Evolutionary conservation across 2,113 vertebrate genomes (phyloP).

Genomic region (Tenebrosternarchus preto): DNA sequence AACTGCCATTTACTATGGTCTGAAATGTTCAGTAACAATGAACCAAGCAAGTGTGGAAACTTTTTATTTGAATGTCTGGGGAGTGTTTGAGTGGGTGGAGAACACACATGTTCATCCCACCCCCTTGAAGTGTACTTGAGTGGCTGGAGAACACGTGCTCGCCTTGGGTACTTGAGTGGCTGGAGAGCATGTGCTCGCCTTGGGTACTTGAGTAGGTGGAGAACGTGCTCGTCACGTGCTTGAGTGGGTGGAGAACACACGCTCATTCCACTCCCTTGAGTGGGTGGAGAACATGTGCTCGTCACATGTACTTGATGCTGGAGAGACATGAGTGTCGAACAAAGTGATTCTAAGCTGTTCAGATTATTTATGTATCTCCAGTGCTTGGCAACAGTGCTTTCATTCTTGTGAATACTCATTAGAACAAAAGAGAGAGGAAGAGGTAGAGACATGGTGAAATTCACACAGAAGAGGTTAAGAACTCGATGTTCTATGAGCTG

Average conservation of each 20-base stretch:
- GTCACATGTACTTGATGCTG: slow-evolving; percentile 21
- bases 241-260: background rate
- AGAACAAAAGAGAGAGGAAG: slow-evolving; percentile 19
- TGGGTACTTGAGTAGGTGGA: slow-evolving; percentile 14
- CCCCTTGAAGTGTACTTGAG: no score
- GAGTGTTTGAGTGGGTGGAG: no score
- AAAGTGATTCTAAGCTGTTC: slow-evolving; percentile 31
- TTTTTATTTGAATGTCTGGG: no score
- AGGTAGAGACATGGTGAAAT: slow-evolving; percentile 4
- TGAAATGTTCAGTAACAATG: slow-evolving; percentile 2
- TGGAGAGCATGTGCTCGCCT: no score
- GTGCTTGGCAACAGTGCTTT: slow-evolving; percentile 11
- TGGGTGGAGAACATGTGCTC: slow-evolving; percentile 9
- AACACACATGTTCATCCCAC: background rate
- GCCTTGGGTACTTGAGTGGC: slow-evolving; percentile 22
- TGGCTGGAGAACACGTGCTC: slow-evolving; percentile 7
- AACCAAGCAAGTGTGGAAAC: no score
- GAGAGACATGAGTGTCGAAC: slow-evolving; percentile 26
- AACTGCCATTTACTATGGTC: background rate
- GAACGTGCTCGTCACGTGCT: slow-evolving; percentile 3
- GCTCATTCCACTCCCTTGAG: background rate
- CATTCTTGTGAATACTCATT: slow-evolving; percentile 32
- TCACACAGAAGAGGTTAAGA: slow-evolving; percentile 22
- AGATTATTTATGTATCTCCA: slow-evolving; percentile 43
- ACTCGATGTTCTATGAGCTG: background rate